These are phyloP conservation scores for Drosophila demipolita DNA, from an alignment of 2,888 invertebrate species.

Conservation along the genomic window DNA sequence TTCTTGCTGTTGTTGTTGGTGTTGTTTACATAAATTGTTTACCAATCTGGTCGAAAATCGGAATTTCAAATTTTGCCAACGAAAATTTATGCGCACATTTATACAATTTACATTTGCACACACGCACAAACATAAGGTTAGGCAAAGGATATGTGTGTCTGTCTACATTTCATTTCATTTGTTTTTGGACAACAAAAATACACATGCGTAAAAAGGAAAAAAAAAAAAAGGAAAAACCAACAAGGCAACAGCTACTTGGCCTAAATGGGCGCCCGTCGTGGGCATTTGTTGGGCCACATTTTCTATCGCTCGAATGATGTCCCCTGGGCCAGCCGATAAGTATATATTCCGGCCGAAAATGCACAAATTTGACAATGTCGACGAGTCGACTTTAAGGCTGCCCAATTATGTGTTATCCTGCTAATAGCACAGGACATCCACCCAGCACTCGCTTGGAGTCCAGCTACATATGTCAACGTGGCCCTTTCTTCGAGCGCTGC, in stretches of 20 bases:
- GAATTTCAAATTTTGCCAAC: conserved; percentile 81
- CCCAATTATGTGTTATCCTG: conserved; percentile 46
- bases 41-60: conserved; percentile 82
- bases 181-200: conserved; percentile 35
- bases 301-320: conserved; percentile 23
- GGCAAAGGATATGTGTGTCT: conserved; percentile 68
- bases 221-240: conserved; percentile 18
- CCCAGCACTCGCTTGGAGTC: neutral
- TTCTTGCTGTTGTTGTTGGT: conserved; percentile 47
- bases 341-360: conserved; percentile 13
- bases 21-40: conserved; percentile 82
- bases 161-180: conserved; percentile 76
- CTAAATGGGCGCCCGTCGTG: conserved; percentile 6
- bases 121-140: conserved; percentile 30
- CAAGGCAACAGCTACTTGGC: conserved; percentile 30
- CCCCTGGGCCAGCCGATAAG: conserved; percentile 24
- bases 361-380: conserved; percentile 11
- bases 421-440: conserved; percentile 12
- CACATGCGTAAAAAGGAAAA: conserved; percentile 17
- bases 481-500: conserved; percentile 39
- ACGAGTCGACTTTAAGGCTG: conserved; percentile 43
- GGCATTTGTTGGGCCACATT: conserved; percentile 29
- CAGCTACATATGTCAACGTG: conserved; percentile 34
- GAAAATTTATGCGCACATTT: conserved; percentile 79
- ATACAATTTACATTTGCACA: conserved; percentile 75